Percentiles rank a stretch among this genome's conserved stretches.
Conservation (phyloP, 2,888 invertebrate genomes). For the Leptinotarsa haldemani region DNA sequence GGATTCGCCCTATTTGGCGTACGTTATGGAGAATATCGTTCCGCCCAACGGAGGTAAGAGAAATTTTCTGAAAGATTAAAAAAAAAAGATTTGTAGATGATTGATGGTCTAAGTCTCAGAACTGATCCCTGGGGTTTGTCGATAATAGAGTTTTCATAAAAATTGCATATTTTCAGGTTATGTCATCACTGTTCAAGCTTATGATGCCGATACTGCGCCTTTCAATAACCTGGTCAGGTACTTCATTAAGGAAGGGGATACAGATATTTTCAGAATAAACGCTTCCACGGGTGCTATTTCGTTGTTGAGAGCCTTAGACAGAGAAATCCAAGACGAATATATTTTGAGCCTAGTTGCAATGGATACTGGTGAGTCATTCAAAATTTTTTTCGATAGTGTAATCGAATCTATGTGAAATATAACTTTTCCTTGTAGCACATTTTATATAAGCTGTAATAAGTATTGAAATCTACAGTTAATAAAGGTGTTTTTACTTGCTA, state of each 20-base stretch:
- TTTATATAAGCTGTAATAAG: too few species aligned
- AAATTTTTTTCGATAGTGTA: neutral
- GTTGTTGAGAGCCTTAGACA: constrained; percentile 83
- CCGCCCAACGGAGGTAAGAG: constrained; percentile 75
- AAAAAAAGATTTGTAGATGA: neutral
- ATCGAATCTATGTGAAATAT: too few species aligned
- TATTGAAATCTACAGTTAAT: too few species aligned
- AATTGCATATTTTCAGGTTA: constrained; percentile 65
- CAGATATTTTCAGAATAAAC: constrained; percentile 91
- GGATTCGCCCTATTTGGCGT: constrained; percentile 91
- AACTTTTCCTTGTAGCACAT: too few species aligned
- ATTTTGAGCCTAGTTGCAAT: constrained; percentile 89
- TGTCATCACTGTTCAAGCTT: constrained; percentile 85
- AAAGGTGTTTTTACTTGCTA: too few species aligned
- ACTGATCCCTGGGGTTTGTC: neutral
- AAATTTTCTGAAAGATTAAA: too few species aligned
- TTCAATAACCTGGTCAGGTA: constrained; percentile 92
- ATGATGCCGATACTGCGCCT: constrained; percentile 91
- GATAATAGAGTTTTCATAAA: neutral
- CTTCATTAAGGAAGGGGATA: constrained; percentile 93
- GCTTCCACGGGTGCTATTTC: constrained; percentile 92
- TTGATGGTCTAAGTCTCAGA: neutral
- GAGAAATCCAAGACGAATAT: constrained; percentile 87
- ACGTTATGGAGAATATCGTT: constrained; percentile 92
- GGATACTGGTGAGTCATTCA: constrained; percentile 84